Percentiles rank a stretch among this genome's conserved stretches.
phyloP scores from a whole-genome alignment of 2,888 invertebrate genomes.

The Synanthedon myopaeformis region DNA sequence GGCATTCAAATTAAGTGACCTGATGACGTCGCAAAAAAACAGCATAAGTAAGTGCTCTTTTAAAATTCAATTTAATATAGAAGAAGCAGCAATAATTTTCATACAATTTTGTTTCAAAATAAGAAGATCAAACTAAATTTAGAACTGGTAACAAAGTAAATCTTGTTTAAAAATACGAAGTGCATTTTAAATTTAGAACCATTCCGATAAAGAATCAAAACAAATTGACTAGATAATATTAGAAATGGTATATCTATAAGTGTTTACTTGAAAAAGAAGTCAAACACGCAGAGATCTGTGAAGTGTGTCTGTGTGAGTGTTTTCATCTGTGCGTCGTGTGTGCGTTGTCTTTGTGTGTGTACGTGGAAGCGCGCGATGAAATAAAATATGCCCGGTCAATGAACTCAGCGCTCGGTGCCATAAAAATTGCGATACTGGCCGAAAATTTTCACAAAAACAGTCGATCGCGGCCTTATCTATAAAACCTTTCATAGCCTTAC shows the following conservation, averaged over 20 bases:
- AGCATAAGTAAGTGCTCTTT: no score
- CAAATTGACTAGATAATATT: slow-evolving; percentile 34
- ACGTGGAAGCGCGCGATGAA: slow-evolving; percentile 70
- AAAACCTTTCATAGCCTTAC: background rate
- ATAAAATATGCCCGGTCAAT: slow-evolving; percentile 71
- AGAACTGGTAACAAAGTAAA: no score
- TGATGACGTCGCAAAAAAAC: no score
- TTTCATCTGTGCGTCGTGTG: slow-evolving; percentile 30
- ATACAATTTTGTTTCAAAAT: no score
- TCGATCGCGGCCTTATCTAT: slow-evolving; percentile 21
- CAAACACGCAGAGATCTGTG: slow-evolving; percentile 50
- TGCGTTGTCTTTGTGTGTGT: slow-evolving; percentile 52
- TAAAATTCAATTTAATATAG: no score
- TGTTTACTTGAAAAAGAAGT: slow-evolving; percentile 58
- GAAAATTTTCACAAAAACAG: slow-evolving; percentile 55
- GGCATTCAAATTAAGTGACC: no score
- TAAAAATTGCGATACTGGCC: slow-evolving; percentile 68
- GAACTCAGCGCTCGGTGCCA: slow-evolving; percentile 64
- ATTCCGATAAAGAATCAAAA: slow-evolving; percentile 20
- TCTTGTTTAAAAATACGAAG: no score
- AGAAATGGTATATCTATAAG: slow-evolving; percentile 6
- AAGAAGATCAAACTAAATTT: no score
- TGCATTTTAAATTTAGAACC: background rate
- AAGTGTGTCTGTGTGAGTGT: slow-evolving; percentile 41
- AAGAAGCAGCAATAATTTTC: no score